Evolutionary conservation across 2,888 invertebrate genomes (phyloP).

Genomic region (Ophion costatus): DNA sequence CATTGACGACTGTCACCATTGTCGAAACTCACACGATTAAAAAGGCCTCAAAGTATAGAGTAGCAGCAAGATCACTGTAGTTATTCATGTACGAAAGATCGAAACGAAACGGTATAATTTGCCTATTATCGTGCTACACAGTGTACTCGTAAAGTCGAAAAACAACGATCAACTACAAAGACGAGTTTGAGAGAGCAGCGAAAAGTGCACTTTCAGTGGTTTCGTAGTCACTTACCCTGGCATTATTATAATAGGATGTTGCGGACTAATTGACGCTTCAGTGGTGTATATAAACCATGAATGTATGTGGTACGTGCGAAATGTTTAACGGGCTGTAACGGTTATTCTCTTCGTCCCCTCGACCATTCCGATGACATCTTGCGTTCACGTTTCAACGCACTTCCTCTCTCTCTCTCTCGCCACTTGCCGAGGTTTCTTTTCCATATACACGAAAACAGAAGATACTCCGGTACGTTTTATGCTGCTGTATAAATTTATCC

Average conservation of each 20-base stretch:
- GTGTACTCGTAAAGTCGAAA: background rate
- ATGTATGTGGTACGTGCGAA: constrained; percentile 57
- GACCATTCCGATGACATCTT: constrained; percentile 70
- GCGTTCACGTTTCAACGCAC: constrained; percentile 64
- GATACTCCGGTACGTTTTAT: constrained; percentile 16
- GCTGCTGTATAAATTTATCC: constrained; percentile 1
- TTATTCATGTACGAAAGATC: constrained; percentile 7
- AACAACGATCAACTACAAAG: constrained; percentile 7
- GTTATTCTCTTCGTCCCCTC: constrained; percentile 64
- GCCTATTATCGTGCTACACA: background rate
- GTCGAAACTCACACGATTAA: background rate
- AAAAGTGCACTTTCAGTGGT: constrained; percentile 15
- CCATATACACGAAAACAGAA: constrained; percentile 26
- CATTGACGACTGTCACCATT: too few species aligned
- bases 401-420: constrained; percentile 39
- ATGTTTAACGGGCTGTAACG: constrained; percentile 58
- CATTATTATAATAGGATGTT: constrained; percentile 70
- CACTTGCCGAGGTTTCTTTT: constrained; percentile 16
- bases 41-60: background rate
- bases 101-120: background rate
- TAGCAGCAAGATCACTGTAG: background rate
- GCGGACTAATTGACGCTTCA: constrained; percentile 60
- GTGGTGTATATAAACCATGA: constrained; percentile 68
- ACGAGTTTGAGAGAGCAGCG: constrained; percentile 25
- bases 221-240: constrained; percentile 67